Conservation (phyloP, 1,140 invertebrate genomes). For the Pogonomyrmex californicus region DNA sequence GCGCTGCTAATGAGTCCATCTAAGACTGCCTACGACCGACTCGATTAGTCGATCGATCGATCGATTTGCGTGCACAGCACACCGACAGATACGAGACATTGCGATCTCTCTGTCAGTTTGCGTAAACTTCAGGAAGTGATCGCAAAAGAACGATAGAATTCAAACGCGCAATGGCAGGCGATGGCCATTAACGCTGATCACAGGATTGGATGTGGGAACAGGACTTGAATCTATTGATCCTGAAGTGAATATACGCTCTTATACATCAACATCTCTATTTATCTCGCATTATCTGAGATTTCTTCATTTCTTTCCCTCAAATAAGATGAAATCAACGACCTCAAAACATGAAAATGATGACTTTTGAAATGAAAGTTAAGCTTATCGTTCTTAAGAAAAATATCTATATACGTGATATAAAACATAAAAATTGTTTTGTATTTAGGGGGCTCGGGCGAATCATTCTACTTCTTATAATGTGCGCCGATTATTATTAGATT, state of each 20-base stretch:
- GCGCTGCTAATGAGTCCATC: conserved; percentile 28
- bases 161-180: not conserved
- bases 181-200: not conserved
- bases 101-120: conserved; percentile 21
- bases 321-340: not conserved
- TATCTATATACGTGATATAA: not conserved
- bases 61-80: not conserved
- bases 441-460: not conserved
- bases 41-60: conserved; percentile 58
- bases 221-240: not conserved
- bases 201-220: not conserved
- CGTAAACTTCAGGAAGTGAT: conserved; percentile 28
- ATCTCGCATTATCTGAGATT: conserved; percentile 6
- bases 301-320: not conserved
- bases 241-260: not conserved
- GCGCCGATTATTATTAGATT: conserved; percentile 2
- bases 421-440: not conserved
- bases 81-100: conserved; percentile 9
- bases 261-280: not conserved
- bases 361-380: not conserved
- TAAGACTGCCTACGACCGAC: conserved; percentile 29
- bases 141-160: conserved; percentile 24
- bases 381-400: not conserved
- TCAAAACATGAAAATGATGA: not conserved
- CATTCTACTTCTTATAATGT: not conserved